phyloP scores from a whole-genome alignment of 2,888 invertebrate species.

The Pardosa pseudoannulata region DNA sequence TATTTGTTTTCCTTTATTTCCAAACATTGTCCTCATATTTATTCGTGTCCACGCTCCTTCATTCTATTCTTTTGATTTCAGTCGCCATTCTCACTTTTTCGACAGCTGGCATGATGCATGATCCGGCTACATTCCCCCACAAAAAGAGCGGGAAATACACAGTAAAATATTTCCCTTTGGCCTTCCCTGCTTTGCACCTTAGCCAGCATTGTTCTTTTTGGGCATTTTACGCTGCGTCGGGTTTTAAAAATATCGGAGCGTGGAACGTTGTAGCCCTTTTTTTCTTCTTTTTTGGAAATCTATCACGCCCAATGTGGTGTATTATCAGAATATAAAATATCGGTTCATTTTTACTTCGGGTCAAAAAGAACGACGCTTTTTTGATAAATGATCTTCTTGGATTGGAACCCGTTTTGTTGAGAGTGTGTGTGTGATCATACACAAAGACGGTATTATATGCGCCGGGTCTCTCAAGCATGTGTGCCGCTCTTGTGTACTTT shows the following conservation, averaged over 20 bases:
- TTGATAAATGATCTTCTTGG: slow-evolving; percentile 60
- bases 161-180: slow-evolving; percentile 63
- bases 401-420: slow-evolving; percentile 35
- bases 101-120: slow-evolving; percentile 59
- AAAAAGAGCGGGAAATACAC: slow-evolving; percentile 39
- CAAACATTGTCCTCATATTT: background rate
- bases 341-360: slow-evolving; percentile 57
- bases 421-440: slow-evolving; percentile 28
- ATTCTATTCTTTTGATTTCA: slow-evolving; percentile 7
- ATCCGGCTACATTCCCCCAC: slow-evolving; percentile 37
- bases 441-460: slow-evolving; percentile 53
- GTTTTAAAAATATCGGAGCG: slow-evolving; percentile 49
- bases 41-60: background rate
- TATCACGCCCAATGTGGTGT: slow-evolving; percentile 58
- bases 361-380: slow-evolving; percentile 27
- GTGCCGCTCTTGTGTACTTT: slow-evolving; percentile 14
- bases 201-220: slow-evolving; percentile 59
- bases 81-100: slow-evolving; percentile 37
- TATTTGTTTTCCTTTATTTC: background rate
- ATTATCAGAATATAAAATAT: slow-evolving; percentile 71
- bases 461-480: slow-evolving; percentile 12
- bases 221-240: slow-evolving; percentile 36
- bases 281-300: slow-evolving; percentile 31
- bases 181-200: slow-evolving; percentile 27
- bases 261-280: background rate